These are phyloP conservation scores for Chrosomus eos DNA, from an alignment of 2,797 vertebrate species.

Conservation along the genomic window DNA sequence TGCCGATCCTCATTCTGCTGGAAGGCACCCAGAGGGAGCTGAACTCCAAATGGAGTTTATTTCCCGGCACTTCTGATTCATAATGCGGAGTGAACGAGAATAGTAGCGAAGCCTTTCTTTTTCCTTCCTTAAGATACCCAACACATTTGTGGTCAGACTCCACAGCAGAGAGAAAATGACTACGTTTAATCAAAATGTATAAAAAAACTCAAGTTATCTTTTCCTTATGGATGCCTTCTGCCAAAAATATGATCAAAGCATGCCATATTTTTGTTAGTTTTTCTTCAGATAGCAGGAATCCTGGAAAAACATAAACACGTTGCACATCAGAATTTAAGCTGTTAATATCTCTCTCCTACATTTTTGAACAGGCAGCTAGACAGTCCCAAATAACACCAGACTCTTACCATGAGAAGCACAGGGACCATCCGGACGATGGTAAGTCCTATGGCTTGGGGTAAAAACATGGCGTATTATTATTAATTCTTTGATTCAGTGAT, in stretches of 20 bases:
- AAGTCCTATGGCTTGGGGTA: conserved; percentile 70
- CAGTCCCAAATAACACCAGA: conserved; percentile 89
- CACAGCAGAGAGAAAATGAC: neutral
- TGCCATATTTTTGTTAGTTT: neutral
- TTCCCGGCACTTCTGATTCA: conserved; percentile 40
- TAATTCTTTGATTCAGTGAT: neutral
- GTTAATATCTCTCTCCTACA: conserved; percentile 24
- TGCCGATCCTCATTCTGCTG: conserved; percentile 73
- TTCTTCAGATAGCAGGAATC: neutral
- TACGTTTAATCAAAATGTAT: conserved; percentile 8
- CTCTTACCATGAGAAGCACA: conserved; percentile 95
- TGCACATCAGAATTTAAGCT: conserved; percentile 22
- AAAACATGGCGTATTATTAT: neutral
- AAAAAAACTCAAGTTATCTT: neutral
- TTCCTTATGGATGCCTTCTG: neutral
- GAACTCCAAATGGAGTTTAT: conserved; percentile 64
- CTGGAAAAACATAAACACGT: neutral
- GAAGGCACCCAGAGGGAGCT: conserved; percentile 75
- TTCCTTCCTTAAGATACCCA: neutral
- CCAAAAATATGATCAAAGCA: neutral
- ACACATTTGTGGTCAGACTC: conserved; percentile 4
- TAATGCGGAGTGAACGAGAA: conserved; percentile 13
- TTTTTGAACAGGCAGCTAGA: conserved; percentile 85
- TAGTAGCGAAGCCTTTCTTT: conserved; percentile 28
- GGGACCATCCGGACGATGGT: conserved; percentile 94